Conservation (phyloP, 2,888 invertebrate species). For the Noctua fimbriata region DNA sequence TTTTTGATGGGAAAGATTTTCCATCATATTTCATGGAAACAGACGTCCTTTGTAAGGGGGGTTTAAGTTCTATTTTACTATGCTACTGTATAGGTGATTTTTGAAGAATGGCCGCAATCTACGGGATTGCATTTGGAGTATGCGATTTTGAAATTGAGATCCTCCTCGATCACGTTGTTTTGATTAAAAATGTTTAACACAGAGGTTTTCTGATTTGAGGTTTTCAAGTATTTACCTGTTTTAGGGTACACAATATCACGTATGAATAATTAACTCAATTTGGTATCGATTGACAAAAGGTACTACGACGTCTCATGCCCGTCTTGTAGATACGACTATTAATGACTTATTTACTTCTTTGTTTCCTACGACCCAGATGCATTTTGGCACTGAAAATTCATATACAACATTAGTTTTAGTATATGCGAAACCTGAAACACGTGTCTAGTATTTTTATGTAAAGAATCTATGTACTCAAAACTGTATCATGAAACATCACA, state of each 20-base stretch:
- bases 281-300: background rate
- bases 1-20: constrained; percentile 69
- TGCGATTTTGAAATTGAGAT: constrained; percentile 7
- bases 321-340: background rate
- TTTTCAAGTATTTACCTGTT: background rate
- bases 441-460: too few species aligned
- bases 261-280: background rate
- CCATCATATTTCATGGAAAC: constrained; percentile 65
- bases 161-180: background rate
- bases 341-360: background rate
- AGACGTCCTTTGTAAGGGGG: constrained; percentile 49
- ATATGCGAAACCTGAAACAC: too few species aligned
- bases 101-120: constrained; percentile 6
- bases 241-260: background rate
- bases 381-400: constrained; percentile 16
- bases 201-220: background rate
- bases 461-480: too few species aligned
- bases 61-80: constrained; percentile 37
- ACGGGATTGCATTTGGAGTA: background rate
- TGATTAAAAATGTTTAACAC: background rate
- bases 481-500: too few species aligned
- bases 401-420: too few species aligned
- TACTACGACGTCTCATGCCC: background rate
- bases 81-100: background rate
- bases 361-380: background rate